Conservation (phyloP, 2,113 vertebrate genomes). For the Malurus alboscapulatus region DNA sequence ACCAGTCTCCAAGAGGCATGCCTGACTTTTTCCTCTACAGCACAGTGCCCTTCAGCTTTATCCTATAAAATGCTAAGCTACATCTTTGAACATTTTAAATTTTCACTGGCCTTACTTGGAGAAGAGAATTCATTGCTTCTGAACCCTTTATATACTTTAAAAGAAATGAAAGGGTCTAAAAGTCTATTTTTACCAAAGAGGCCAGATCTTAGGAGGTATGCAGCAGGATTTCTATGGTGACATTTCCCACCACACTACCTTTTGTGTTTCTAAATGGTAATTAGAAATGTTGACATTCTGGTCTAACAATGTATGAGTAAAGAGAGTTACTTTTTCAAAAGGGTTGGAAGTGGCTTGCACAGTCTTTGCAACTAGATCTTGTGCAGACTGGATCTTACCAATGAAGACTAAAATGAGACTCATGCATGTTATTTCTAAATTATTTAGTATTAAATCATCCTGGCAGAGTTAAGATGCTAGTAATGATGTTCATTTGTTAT, state of each 20-base stretch:
- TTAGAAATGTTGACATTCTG: not conserved
- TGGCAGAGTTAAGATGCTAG: not conserved
- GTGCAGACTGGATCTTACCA: not conserved
- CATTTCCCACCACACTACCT: not conserved
- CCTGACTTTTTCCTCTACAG: not conserved
- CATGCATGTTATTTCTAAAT: not conserved
- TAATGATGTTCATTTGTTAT: constrained; percentile 19
- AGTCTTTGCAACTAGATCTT: not conserved
- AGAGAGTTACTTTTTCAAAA: not conserved
- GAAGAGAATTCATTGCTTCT: not conserved
- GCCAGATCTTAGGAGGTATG: not conserved
- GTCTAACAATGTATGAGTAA: not conserved
- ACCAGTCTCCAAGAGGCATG: not conserved
- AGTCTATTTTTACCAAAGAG: not conserved
- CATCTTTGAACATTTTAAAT: not conserved
- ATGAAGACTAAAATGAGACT: not conserved
- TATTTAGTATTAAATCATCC: constrained; percentile 6
- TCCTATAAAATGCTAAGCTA: not conserved
- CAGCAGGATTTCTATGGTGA: not conserved
- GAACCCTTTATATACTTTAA: not conserved
- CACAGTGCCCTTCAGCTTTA: not conserved
- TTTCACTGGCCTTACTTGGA: not conserved
- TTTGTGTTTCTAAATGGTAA: not conserved
- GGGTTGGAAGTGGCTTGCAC: not conserved
- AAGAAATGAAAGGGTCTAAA: not conserved